These are phyloP conservation scores for Acyrthosiphon pisum DNA, from an alignment of 1,140 invertebrate genomes.

Conservation along the genomic window DNA sequence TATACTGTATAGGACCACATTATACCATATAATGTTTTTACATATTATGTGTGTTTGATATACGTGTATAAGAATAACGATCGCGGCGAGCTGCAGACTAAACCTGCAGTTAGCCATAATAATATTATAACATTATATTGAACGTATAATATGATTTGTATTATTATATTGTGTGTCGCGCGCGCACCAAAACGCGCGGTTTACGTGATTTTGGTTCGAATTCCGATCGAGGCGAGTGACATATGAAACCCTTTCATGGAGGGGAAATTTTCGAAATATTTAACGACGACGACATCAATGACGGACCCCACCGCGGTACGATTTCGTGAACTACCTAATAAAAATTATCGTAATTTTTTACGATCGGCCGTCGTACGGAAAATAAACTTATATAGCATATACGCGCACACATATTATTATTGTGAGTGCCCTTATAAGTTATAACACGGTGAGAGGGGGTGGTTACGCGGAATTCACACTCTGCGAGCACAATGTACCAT, in stretches of 20 bases:
- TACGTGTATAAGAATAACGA: background rate
- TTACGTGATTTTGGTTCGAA: background rate
- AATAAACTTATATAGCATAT: background rate
- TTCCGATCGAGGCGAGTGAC: background rate
- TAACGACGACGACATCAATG: background rate
- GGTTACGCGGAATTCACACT: conserved; percentile 1
- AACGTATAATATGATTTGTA: too few species aligned
- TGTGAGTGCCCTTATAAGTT: background rate
- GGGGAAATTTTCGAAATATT: background rate
- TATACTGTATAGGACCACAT: background rate
- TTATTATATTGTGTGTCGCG: background rate
- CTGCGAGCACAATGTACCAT: background rate
- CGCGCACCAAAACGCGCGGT: background rate
- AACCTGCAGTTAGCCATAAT: background rate
- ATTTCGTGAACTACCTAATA: background rate
- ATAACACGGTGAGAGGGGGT: background rate
- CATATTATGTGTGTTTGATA: background rate
- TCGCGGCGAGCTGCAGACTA: background rate
- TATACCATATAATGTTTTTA: too few species aligned
- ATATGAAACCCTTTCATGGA: background rate
- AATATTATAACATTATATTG: too few species aligned
- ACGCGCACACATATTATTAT: background rate
- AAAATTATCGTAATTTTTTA: conserved; percentile 19
- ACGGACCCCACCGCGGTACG: too few species aligned
- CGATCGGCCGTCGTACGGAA: background rate